phyloP scores from a whole-genome alignment of 2,888 invertebrate genomes.

The Chrysodeixis includens region DNA sequence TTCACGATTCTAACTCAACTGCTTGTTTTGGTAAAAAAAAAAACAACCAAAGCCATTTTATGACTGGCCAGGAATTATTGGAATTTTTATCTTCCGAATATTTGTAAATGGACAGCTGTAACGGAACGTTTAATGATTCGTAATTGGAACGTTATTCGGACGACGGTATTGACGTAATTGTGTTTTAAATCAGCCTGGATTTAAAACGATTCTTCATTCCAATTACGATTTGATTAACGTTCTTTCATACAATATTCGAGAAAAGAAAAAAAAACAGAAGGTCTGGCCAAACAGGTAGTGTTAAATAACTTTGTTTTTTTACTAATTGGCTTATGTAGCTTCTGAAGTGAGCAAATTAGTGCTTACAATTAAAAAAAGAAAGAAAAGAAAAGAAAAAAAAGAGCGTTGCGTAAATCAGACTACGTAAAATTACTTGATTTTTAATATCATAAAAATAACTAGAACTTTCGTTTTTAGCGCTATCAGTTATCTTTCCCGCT shows the following conservation, averaged over 20 bases:
- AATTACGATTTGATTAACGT: neutral
- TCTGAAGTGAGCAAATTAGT: neutral
- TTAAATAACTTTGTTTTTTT: neutral
- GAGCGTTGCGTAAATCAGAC: neutral
- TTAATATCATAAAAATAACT: too few species aligned
- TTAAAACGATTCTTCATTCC: slow-evolving; percentile 1
- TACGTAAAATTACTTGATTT: too few species aligned
- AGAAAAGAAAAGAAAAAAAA: neutral
- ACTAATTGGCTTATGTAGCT: neutral
- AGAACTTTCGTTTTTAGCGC: too few species aligned
- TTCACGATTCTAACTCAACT: slow-evolving; percentile 65
- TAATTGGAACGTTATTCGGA: neutral
- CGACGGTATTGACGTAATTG: neutral
- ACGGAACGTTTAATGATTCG: neutral
- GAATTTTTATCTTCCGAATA: slow-evolving; percentile 47
- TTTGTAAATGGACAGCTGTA: slow-evolving; percentile 4
- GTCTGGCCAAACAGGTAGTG: neutral
- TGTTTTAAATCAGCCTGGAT: slow-evolving; percentile 5
- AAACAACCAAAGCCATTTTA: slow-evolving; percentile 50
- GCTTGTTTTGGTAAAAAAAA: slow-evolving; percentile 65
- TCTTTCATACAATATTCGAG: neutral
- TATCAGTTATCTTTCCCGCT: too few species aligned
- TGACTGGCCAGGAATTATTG: slow-evolving; percentile 60
- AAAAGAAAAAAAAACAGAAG: neutral
- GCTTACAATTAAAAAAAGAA: neutral